These are phyloP conservation scores for Rutpela maculata DNA, from an alignment of 2,888 invertebrate genomes.

Conservation along the genomic window DNA sequence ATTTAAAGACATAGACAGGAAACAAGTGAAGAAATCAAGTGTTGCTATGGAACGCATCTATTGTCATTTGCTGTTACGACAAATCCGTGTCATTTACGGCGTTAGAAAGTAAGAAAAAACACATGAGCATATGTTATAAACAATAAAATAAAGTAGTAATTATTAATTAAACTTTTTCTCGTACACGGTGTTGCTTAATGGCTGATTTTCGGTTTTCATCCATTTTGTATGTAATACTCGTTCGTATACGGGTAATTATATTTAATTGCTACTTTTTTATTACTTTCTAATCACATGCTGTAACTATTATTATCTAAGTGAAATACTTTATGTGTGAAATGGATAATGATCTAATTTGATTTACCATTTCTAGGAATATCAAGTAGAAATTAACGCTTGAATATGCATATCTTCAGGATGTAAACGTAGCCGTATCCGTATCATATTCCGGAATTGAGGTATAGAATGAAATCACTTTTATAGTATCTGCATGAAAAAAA, in stretches of 20 bases:
- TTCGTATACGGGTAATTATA: slow-evolving; percentile 7
- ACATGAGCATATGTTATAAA: slow-evolving; percentile 15
- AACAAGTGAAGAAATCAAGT: slow-evolving; percentile 27
- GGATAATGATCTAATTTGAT: neutral
- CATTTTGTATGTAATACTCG: slow-evolving; percentile 7
- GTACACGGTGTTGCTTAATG: slow-evolving; percentile 1
- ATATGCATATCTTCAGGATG: neutral
- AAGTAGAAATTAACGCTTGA: neutral
- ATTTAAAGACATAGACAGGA: slow-evolving; percentile 30
- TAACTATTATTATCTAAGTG: neutral
- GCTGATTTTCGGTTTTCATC: slow-evolving; percentile 22
- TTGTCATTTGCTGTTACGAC: slow-evolving; percentile 32
- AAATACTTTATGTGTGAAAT: neutral
- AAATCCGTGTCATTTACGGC: slow-evolving; percentile 15
- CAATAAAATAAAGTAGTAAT: slow-evolving; percentile 11
- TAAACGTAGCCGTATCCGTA: neutral
- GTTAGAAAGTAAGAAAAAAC: slow-evolving; percentile 43
- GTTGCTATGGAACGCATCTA: slow-evolving; percentile 27
- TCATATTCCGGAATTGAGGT: too few species aligned
- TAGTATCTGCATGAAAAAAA: too few species aligned
- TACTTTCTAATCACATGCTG: slow-evolving; percentile 13
- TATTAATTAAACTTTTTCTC: slow-evolving; percentile 25
- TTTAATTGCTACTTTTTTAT: slow-evolving; percentile 28
- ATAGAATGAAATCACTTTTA: too few species aligned
- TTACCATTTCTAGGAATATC: neutral